Base-by-base conservation (phyloP, 2,888 invertebrate species). In the Limnephilus rhombicus region DNA sequence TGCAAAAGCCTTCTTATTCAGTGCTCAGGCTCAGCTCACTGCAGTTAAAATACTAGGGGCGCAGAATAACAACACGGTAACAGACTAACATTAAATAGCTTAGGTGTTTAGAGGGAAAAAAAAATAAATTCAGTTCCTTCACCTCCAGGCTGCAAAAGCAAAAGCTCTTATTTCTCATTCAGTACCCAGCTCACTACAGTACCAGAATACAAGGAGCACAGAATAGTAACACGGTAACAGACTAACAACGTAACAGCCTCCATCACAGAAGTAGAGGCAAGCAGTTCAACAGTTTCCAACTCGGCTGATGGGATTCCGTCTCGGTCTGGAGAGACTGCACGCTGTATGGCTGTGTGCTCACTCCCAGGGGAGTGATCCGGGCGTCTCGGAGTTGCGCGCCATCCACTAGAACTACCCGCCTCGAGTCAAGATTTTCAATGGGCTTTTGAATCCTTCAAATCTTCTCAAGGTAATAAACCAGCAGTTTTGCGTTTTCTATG, bases 331-430 rank as follows among this genome's bases (percentile, higher is more conserved):
- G 68, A 87, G 87, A 53, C 87, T 53, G 87, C 49, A 45, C 68
- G 68, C 68, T 68, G 34, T 7, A 37, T n/a, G 41, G 41, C 12
- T 24, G 53, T 53, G 31, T 5, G 31, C 53, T 34, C 5, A 9
- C 12, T 68, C 87, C 87, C 87, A 29, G 13, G 87, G 68, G 87
- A 34, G 87, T 68, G 53, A 87, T 87, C 53, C 24, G 34, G 31
- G 5, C 87, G 87, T 87, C 87, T 87, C 87, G 87, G 87, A 87
- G 87, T 68, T 29, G 87, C 53, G 53, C 87, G 68, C 87, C 87
- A 68, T 68, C 53, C 68, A 87, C 87, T 87, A 87, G 18, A 31
- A 86, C 85, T 86, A 37, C 41, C 45, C 85, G 29, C 3, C 37
- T 29, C 13, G 29, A 45, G 86, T 41, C 45, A 29, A 86, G 45